phyloP scores from a whole-genome alignment of 23 tunicate genomes.

The Ciona savignyi region DNA sequence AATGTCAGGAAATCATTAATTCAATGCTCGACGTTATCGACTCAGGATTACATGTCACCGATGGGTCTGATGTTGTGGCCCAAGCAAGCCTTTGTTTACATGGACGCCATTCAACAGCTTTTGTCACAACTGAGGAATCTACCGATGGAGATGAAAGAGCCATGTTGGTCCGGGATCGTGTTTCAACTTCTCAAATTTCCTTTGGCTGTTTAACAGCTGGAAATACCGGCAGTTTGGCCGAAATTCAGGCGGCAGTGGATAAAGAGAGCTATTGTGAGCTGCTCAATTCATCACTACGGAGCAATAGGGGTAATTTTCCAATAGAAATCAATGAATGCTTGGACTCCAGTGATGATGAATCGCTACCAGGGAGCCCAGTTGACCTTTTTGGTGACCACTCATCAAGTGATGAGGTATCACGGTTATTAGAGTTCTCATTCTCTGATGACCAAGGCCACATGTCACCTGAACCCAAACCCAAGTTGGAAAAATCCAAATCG shows the following conservation, averaged over 20 bases:
- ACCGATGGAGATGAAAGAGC: neutral
- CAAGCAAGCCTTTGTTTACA: neutral
- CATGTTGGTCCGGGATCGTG: neutral
- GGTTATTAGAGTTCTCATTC: neutral
- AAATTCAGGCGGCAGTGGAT: neutral
- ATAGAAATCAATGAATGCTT: neutral
- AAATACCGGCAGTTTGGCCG: neutral
- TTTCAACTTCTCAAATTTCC: neutral
- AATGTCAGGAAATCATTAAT: neutral
- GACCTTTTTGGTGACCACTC: neutral
- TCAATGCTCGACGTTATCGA: neutral
- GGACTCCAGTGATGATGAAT: neutral
- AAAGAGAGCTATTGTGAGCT: conserved; percentile 1
- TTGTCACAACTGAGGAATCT: neutral
- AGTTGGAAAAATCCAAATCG: neutral
- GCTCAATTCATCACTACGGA: neutral
- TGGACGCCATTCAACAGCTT: neutral
- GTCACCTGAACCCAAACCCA: neutral
- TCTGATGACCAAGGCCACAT: neutral
- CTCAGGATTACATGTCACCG: neutral
- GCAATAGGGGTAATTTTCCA: neutral
- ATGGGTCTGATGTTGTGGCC: neutral
- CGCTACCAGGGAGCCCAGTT: neutral
- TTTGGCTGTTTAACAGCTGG: neutral
- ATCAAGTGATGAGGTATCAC: neutral